Conservation (phyloP, 2,113 vertebrate genomes). For the Oncorhynchus nerka region DNA sequence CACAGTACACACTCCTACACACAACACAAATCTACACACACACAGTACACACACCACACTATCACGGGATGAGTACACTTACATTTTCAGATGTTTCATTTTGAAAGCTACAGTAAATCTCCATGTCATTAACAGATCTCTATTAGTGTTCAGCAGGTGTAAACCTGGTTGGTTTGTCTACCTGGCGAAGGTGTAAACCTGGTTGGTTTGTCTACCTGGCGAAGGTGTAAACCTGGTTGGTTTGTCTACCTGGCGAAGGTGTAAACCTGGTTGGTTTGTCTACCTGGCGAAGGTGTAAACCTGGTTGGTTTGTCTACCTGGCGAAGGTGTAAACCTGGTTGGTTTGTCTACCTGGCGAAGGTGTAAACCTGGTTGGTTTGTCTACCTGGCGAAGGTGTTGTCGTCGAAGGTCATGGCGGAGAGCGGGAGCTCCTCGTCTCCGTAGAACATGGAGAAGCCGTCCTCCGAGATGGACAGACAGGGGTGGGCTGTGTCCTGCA, state of each 20-base stretch:
- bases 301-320: constrained; percentile 68
- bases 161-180: constrained; percentile 35
- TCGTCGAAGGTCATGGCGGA: constrained; percentile 77
- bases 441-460: constrained; percentile 82
- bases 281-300: constrained; percentile 82
- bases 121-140: no score
- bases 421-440: constrained; percentile 72
- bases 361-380: not conserved
- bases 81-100: no score
- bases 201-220: constrained; percentile 72
- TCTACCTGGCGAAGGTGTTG: constrained; percentile 83
- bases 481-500: constrained; percentile 87
- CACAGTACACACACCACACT: no score
- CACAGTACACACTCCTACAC: no score
- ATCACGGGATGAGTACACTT: no score
- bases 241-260: constrained; percentile 82
- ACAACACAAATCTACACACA: no score
- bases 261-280: constrained; percentile 7
- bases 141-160: not conserved
- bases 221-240: constrained; percentile 65
- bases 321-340: constrained; percentile 70
- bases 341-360: constrained; percentile 76
- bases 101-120: no score
- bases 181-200: constrained; percentile 80
- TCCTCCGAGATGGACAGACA: constrained; percentile 86